Percentiles rank a stretch among this genome's conserved stretches.
Evolutionary conservation across 2,797 vertebrate species (phyloP).

Genomic region (Anguilla pacifica): DNA sequence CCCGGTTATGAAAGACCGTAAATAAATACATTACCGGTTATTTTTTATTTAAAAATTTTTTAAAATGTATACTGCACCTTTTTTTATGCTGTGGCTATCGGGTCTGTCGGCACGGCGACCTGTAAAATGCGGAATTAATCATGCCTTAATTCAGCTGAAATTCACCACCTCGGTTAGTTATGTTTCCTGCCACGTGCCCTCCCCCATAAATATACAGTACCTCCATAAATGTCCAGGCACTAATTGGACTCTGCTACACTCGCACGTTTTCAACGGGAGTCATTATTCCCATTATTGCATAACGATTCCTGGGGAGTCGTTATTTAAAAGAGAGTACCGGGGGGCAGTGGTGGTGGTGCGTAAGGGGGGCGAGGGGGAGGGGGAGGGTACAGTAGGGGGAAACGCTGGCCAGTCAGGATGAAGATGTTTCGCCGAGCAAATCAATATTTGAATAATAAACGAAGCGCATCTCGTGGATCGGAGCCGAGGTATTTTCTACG

Average conservation of each 20-base stretch:
- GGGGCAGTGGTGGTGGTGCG: background rate
- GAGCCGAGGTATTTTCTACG: background rate
- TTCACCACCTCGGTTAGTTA: background rate
- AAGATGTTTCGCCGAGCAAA: constrained; percentile 5
- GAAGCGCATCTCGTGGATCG: background rate
- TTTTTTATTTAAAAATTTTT: background rate
- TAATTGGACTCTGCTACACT: constrained; percentile 15
- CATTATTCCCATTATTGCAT: constrained; percentile 10
- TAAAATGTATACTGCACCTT: background rate
- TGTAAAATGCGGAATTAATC: background rate
- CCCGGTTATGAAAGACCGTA: background rate
- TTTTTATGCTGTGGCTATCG: background rate
- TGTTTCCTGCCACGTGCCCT: background rate
- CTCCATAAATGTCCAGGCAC: background rate
- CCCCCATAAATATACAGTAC: background rate
- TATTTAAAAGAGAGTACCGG: background rate
- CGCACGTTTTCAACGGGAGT: background rate
- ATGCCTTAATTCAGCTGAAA: background rate
- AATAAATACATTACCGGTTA: background rate
- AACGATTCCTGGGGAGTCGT: background rate
- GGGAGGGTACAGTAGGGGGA: background rate
- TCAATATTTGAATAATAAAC: constrained; percentile 16
- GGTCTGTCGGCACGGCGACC: background rate
- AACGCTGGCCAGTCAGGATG: background rate
- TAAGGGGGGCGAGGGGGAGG: background rate